Conservation (phyloP, 2,797 vertebrate genomes). For the Mormyrops boulengeri region DNA sequence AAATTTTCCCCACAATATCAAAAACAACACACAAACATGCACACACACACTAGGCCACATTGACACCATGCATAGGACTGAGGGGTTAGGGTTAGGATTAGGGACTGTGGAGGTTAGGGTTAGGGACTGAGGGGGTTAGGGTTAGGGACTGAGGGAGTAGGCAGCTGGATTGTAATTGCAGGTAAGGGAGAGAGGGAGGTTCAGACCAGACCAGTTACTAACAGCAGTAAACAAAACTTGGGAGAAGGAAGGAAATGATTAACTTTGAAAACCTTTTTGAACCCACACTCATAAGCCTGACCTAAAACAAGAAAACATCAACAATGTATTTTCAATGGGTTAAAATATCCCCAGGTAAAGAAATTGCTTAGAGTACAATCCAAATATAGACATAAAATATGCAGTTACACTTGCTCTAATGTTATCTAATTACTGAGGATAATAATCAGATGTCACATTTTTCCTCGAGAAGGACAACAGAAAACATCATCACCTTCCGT, state of each 20-base stretch:
- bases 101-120: neutral
- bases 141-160: neutral
- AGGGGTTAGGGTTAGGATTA: neutral
- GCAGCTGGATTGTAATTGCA: neutral
- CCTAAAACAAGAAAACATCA: neutral
- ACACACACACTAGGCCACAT: neutral
- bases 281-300: neutral
- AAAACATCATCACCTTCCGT: neutral
- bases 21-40: constrained; percentile 35
- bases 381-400: neutral
- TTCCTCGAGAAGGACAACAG: neutral
- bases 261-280: constrained; percentile 10
- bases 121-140: neutral
- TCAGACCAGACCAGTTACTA: neutral
- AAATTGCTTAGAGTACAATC: neutral
- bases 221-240: neutral
- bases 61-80: neutral
- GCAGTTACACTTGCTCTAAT: constrained; percentile 11
- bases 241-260: constrained; percentile 13
- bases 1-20: neutral
- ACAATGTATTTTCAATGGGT: constrained; percentile 1
- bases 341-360: neutral
- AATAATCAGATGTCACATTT: neutral
- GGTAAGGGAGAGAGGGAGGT: neutral
- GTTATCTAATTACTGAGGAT: neutral